These are phyloP conservation scores for Chionoecetes opilio DNA, from an alignment of 1,140 invertebrate species.

Conservation along the genomic window DNA sequence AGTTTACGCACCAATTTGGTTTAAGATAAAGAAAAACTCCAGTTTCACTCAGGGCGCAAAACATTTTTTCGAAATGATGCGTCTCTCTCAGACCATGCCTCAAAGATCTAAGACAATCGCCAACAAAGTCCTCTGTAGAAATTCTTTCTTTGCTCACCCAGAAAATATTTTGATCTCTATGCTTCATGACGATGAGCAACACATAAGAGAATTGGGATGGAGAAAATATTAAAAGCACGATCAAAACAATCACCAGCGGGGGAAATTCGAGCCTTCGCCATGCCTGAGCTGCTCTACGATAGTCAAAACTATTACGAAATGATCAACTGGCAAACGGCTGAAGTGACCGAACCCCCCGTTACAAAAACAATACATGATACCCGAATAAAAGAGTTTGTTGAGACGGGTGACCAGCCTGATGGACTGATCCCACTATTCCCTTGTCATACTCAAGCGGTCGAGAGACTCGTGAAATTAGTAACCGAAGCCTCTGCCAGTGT, in stretches of 20 bases:
- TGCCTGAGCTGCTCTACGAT: not conserved
- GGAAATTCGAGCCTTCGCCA: not conserved
- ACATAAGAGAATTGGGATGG: slow-evolving; percentile 39
- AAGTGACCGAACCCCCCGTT: not conserved
- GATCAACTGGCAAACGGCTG: slow-evolving; percentile 25
- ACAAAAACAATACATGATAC: not conserved
- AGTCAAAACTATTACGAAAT: slow-evolving; percentile 27
- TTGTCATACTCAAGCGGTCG: no score
- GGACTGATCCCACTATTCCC: no score
- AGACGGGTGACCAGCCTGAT: no score
- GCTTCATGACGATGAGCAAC: slow-evolving; percentile 2
- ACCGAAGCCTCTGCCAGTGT: no score
- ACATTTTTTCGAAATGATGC: not conserved
- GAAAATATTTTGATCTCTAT: slow-evolving; percentile 40
- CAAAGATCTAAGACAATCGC: no score
- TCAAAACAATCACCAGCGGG: not conserved
- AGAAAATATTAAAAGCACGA: slow-evolving; percentile 21
- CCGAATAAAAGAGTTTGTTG: no score
- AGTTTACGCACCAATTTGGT: no score
- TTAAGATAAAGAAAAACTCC: not conserved
- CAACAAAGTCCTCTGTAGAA: no score
- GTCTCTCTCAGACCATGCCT: slow-evolving; percentile 23
- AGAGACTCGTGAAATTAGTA: no score
- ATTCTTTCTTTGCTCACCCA: not conserved
- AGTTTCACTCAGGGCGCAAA: not conserved